Evolutionary conservation across 2,797 vertebrate species (phyloP), one percentile per base, ranked within the genome.

Genomic region (Clarias platycephalus): DNA sequence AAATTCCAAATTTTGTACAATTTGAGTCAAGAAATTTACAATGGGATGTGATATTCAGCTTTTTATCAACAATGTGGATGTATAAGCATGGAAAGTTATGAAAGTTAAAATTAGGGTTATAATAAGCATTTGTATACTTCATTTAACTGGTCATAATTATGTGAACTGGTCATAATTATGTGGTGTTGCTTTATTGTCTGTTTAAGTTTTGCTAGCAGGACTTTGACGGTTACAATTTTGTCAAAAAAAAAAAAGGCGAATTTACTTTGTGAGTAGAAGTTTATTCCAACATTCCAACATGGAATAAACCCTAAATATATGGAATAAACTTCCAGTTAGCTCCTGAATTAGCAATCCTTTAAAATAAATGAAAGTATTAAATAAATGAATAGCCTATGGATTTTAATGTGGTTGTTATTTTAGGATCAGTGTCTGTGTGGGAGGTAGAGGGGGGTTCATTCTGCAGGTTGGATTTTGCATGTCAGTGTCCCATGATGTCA

Each of bases 401-500:
- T 53, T 44, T 26, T 66, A 66, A 63, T 53, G 63, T 66, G 40
- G 53, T 66, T 80, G 22, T 49, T 80, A 64, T 80, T 80, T 64
- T 62, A 49, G 77, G 60, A 80, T 80, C 77, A 64, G 16, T 64
- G 60, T 80, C 49, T 53, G 49, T 53, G 49, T 44, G 49, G 49
- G 12, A 12, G 49, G 49, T 53, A 53, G 49, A 53, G 49, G 49
- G 60, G 3, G 58, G 71, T 75, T 40, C 20, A 63, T 60, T 62
- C 78, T 24, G 40, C 40, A 53, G 40, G 78, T 80, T 80, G 77
- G 37, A 64, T 80, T 64, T 24, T 37, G 76, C n/a, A 7, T 66
- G n/a, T 28, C 60, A 66, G 60, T 64, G 40, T 66, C 26, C 44
- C 62, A 31, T 80, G 78, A 80, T 80, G 62, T 80, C 78, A 53